A percentile compares a stretch with the other conserved stretches of the same genome.
Evolutionary conservation across 2,888 invertebrate species (phyloP).

Genomic region (Cataglyphis livida): DNA sequence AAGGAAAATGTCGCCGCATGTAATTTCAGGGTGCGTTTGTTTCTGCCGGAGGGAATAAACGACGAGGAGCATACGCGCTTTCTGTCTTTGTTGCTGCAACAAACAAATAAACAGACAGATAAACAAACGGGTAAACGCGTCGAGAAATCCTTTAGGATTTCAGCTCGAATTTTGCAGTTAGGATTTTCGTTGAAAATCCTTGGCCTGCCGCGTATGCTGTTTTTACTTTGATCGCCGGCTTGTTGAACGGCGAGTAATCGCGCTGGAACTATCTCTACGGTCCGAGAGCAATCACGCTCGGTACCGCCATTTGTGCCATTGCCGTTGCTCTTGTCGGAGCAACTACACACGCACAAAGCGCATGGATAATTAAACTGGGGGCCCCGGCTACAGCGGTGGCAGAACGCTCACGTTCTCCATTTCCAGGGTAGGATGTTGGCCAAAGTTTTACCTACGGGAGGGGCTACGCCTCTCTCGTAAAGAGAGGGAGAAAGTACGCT

Average conservation of each 20-base stretch:
- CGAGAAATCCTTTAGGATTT: constrained; percentile 59
- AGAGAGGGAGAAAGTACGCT: not conserved
- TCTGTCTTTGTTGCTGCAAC: constrained; percentile 6
- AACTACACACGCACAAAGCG: constrained; percentile 67
- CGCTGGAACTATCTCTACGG: constrained; percentile 67
- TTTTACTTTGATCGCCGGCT: constrained; percentile 77
- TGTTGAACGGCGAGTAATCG: constrained; percentile 72
- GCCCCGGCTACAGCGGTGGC: constrained; percentile 9
- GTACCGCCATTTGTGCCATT: constrained; percentile 54
- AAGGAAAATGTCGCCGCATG: not conserved
- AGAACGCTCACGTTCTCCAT: constrained; percentile 57
- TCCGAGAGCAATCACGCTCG: constrained; percentile 60
- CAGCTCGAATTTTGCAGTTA: constrained; percentile 51
- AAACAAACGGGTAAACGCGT: constrained; percentile 14
- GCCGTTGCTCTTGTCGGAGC: constrained; percentile 57
- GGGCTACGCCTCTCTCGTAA: constrained; percentile 6
- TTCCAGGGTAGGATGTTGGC: constrained; percentile 34
- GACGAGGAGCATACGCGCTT: constrained; percentile 2
- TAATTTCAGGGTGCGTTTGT: not conserved
- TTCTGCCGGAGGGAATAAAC: not conserved
- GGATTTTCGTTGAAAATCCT: constrained; percentile 64
- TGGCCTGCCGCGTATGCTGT: constrained; percentile 56
- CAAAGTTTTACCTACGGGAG: constrained; percentile 56
- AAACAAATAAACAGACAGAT: constrained; percentile 1
- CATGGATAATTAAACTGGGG: constrained; percentile 73